Evolutionary conservation across 2,797 vertebrate genomes (phyloP), one percentile per base, ranked within the genome.

Genomic region (Linurgus olivaceus): DNA sequence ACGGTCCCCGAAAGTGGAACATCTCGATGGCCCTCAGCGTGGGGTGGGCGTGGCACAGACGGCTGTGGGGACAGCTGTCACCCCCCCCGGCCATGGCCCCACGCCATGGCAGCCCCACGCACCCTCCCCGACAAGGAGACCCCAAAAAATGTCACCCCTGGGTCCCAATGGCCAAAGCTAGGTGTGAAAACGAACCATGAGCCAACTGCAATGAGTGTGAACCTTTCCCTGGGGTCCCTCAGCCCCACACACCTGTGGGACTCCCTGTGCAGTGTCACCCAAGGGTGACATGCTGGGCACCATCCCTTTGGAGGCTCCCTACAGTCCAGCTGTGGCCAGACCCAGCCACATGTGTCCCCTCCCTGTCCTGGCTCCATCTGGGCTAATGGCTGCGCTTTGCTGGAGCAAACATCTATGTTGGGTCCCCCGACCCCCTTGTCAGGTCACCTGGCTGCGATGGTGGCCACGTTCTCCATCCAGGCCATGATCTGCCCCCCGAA

Each of bases 401-500:
- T 20, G 18, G 17, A 31, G 18, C 51, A 9, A 52, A 52, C 51
- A 31, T 20, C 51, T 52, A 13, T 4, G 31, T 31, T 52, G 51
- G 18, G 51, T 31, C 2, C 20, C 17, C 38, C 31, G 0, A 3
- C 3, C 7, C 4, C 42, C 38, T 2, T 2, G 0, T 5, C 0
- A 0, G n/a, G 51, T 94, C 68, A 99, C 99, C 99, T 99, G 96
- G 99, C 99, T 80, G 99, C 98, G 5, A 99, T 99, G 76, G 99
- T 99, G 93, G 99, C 99, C 90, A 99, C 99, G 0, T 99, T 99
- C 97, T 99, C 99, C 99, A 99, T 99, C 99, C 99, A 99, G 90
- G 99, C 99, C 99, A 99, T 99, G 96, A 99, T 99, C 98, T 99
- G 99, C 38, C 99, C 99, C 11, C 99, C 99, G 0, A 99, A 99